A percentile compares a stretch with the other conserved stretches of the same genome.
Evolutionary conservation across 2,797 vertebrate species (phyloP).

Genomic region (Sylvilagus floridanus): DNA sequence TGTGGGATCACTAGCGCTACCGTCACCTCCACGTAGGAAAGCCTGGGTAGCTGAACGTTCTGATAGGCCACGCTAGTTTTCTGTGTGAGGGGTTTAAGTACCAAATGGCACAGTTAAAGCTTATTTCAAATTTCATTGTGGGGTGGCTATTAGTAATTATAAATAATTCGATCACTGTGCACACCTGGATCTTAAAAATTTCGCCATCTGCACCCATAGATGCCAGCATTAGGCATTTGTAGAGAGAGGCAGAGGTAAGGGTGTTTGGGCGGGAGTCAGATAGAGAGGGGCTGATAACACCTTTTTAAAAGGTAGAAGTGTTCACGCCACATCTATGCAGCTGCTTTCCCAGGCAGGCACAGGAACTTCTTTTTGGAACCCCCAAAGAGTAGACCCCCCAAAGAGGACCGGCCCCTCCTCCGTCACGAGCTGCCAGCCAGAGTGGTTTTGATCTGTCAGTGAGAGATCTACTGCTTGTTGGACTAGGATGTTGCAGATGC

Average conservation of each 20-base stretch:
- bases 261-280: background rate
- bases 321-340: background rate
- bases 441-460: background rate
- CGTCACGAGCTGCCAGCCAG: background rate
- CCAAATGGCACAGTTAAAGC: background rate
- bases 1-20: background rate
- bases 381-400: too few species aligned
- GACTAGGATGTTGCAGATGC: background rate
- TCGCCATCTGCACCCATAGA: background rate
- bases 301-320: background rate
- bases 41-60: background rate
- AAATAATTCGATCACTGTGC: background rate
- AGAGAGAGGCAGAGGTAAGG: background rate
- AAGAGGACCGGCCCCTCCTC: background rate
- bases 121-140: background rate
- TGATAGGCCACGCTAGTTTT: background rate
- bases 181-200: conserved; percentile 10
- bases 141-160: background rate
- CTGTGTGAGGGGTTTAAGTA: conserved; percentile 1
- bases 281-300: background rate
- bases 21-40: background rate
- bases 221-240: background rate
- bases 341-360: background rate
- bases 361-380: background rate
- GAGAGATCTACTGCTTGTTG: background rate